Conservation (phyloP, 1,140 invertebrate genomes). For the Scaptodrosophila lebanonensis region DNA sequence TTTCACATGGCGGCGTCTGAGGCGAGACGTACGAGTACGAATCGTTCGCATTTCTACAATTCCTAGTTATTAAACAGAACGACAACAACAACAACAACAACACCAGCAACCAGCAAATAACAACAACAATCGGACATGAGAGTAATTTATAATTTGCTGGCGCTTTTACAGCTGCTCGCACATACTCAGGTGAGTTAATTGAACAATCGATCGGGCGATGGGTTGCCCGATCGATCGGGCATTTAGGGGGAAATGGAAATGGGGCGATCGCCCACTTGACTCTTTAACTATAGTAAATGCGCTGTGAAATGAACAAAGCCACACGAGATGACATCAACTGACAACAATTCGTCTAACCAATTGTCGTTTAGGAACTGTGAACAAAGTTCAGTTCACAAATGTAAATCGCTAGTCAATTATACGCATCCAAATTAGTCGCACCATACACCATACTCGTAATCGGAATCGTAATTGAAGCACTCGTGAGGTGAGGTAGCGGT, state of each 20-base stretch:
- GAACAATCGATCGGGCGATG: background rate
- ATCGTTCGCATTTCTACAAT: too few relatives aligned
- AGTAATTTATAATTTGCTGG: constrained; percentile 33
- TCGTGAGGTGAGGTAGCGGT: too few relatives aligned
- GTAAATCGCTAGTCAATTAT: constrained; percentile 55
- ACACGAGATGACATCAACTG: constrained; percentile 51
- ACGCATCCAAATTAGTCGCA: constrained; percentile 52
- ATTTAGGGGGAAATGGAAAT: too few relatives aligned
- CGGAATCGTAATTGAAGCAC: constrained; percentile 25
- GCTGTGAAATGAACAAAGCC: too few relatives aligned
- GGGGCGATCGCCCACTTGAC: constrained; percentile 61
- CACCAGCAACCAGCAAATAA: background rate
- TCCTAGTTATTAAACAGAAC: background rate
- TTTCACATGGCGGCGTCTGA: too few relatives aligned
- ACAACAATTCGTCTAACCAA: constrained; percentile 41
- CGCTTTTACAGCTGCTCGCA: constrained; percentile 52
- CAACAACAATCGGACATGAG: constrained; percentile 39
- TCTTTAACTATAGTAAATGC: constrained; percentile 2
- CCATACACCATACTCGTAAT: constrained; percentile 16
- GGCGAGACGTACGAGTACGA: too few relatives aligned
- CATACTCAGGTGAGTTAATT: constrained; percentile 55
- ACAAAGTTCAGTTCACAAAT: constrained; percentile 47
- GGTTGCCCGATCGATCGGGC: too few relatives aligned
- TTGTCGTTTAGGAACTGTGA: constrained; percentile 45
- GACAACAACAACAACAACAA: background rate